Base-by-base conservation (phyloP, 2,797 vertebrate species). In the Hydrolagus colliei region DNA sequence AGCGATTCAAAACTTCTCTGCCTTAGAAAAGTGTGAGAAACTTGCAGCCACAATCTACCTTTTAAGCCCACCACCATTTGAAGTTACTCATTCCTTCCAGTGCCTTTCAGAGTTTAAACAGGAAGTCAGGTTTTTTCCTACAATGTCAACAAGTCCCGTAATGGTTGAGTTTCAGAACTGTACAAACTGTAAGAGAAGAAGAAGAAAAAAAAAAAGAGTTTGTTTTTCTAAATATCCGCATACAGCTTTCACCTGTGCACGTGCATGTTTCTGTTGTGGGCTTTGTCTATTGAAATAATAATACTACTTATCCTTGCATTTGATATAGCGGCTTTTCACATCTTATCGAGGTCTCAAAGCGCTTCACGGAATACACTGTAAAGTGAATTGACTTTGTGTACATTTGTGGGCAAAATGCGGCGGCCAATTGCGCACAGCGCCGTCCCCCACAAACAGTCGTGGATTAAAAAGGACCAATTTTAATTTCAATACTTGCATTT, bases 81-180 rank as follows among this genome's bases (percentile, higher is more conserved):
- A 94, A 95, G 95, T 97, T 97, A 96, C 94, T 97, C 95, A 95
- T 93, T 93, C 92, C 95, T 97, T 94, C 94, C 92, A 94, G 95
- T 92, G 93, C 95, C 94, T 95, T 93, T 91, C 91, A 91, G 91
- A 94, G 94, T 94, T 97, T 94, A 96, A 92, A 96, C 96, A 97
- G 96, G 96, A 97, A 97, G 92, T 92, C 90, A 89, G 90, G 90
- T 89, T 94, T 93, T 90, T 95, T 94, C 93, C 94, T 94, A 93
- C 92, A 88, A 90, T 94, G 94, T 94, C 93, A 94, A 94, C 94
- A 95, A 92, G 91, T 90, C 90, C 87, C 89, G 79, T 89, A 87
- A 90, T 85, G 86, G 86, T 87, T 88, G 74, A 87, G 85, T 85
- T 88, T 85, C 87, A 72, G 76, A 61, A 52, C 41, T 52, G 41